phyloP scores from a whole-genome alignment of 1,140 invertebrate species.

The Lamellibrachia luymesi region DNA sequence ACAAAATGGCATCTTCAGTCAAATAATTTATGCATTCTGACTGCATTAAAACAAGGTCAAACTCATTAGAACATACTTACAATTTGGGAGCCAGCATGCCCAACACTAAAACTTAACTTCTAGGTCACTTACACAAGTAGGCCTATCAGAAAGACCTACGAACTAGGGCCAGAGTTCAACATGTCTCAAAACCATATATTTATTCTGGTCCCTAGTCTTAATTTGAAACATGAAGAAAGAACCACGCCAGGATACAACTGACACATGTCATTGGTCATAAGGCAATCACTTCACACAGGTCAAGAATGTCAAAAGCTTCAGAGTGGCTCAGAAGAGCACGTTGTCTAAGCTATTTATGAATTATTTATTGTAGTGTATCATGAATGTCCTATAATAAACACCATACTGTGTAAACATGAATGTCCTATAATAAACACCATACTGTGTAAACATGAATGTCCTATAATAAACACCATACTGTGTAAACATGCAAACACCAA shows the following conservation, averaged over 20 bases:
- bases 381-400: neutral
- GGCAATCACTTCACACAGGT: neutral
- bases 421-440: no score
- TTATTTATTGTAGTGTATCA: conserved; percentile 1
- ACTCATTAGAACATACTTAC: neutral
- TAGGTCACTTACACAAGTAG: neutral
- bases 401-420: no score
- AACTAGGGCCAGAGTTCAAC: neutral
- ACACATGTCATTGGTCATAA: neutral
- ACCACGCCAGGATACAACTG: neutral
- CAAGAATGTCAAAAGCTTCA: neutral
- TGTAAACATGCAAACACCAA: neutral
- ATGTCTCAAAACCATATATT: neutral
- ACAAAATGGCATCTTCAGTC: neutral
- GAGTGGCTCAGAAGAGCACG: neutral
- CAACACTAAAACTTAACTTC: neutral
- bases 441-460: neutral
- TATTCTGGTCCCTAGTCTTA: neutral
- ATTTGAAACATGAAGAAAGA: neutral
- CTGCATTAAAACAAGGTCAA: no score
- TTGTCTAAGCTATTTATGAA: neutral
- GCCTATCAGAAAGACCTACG: neutral
- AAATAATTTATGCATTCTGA: neutral
- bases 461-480: neutral
- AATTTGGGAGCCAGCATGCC: neutral